Evolutionary conservation across 2,113 vertebrate species (phyloP).

Genomic region (Lucifuga dentata): DNA sequence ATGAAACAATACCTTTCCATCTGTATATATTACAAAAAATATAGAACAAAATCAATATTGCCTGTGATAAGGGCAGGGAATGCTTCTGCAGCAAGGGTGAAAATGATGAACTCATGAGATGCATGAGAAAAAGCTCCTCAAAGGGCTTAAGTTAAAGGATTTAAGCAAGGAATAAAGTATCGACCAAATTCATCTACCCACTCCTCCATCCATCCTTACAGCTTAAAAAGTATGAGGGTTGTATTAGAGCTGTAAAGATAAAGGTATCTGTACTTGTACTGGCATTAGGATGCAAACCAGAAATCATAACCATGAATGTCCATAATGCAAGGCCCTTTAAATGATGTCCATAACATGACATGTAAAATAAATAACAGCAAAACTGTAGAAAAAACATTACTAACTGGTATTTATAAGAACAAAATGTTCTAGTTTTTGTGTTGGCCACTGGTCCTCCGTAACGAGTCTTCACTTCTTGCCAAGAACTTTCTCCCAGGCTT

Average conservation of each 20-base stretch:
- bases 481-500: constrained; percentile 35
- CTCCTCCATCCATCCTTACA: constrained; percentile 14
- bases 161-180: constrained; percentile 12
- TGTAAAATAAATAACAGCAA: constrained; percentile 70
- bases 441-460: constrained; percentile 23
- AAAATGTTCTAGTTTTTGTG: constrained; percentile 52
- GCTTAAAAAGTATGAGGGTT: constrained; percentile 8
- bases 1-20: constrained; percentile 43
- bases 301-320: too few relatives aligned
- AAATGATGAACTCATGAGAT: background rate
- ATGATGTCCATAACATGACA: constrained; percentile 4
- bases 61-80: constrained; percentile 41
- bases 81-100: constrained; percentile 6
- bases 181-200: constrained; percentile 17
- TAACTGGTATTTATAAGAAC: constrained; percentile 47
- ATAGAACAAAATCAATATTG: constrained; percentile 30
- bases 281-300: too few relatives aligned
- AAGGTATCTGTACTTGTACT: too few relatives aligned
- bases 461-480: background rate
- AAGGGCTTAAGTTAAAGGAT: constrained; percentile 12
- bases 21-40: constrained; percentile 53
- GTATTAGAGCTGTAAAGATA: constrained; percentile 7
- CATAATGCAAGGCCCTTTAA: too few relatives aligned
- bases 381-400: constrained; percentile 45
- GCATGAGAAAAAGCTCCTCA: constrained; percentile 28